Evolutionary conservation across 2,113 vertebrate genomes (phyloP).

Genomic region (Stigmatopora argus): DNA sequence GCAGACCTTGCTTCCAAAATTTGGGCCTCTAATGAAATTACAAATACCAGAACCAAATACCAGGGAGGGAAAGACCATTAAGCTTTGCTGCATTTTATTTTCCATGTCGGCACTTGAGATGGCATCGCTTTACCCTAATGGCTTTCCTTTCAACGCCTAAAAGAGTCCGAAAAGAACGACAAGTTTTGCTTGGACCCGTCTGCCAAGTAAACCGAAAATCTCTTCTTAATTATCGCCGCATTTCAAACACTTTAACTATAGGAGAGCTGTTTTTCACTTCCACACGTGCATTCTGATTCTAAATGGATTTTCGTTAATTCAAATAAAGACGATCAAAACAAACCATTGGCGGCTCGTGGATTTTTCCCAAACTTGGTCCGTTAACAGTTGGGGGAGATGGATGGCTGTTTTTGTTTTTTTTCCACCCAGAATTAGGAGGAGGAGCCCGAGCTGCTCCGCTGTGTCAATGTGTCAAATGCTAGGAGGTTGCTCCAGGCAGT

Average conservation of each 20-base stretch:
- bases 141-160: constrained; percentile 21
- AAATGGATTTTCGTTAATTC: constrained; percentile 53
- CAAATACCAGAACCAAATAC: constrained; percentile 58
- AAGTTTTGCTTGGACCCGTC: constrained; percentile 48
- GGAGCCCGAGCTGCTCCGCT: constrained; percentile 33
- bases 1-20: constrained; percentile 59
- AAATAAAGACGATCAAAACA: too few species aligned
- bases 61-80: constrained; percentile 52
- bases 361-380: constrained; percentile 61
- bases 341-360: constrained; percentile 34
- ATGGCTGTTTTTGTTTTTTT: background rate
- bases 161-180: constrained; percentile 9
- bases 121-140: constrained; percentile 40
- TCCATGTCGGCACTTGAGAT: constrained; percentile 45
- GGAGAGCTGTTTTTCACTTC: constrained; percentile 25
- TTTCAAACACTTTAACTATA: constrained; percentile 68
- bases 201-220: constrained; percentile 69
- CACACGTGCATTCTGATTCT: constrained; percentile 30
- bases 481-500: constrained; percentile 55
- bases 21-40: constrained; percentile 64
- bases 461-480: constrained; percentile 58
- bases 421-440: background rate
- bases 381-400: constrained; percentile 46
- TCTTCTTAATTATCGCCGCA: constrained; percentile 67
- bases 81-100: constrained; percentile 46